Base-by-base conservation (phyloP, 2,888 invertebrate genomes). In the Cosmorhoe ocellata region DNA sequence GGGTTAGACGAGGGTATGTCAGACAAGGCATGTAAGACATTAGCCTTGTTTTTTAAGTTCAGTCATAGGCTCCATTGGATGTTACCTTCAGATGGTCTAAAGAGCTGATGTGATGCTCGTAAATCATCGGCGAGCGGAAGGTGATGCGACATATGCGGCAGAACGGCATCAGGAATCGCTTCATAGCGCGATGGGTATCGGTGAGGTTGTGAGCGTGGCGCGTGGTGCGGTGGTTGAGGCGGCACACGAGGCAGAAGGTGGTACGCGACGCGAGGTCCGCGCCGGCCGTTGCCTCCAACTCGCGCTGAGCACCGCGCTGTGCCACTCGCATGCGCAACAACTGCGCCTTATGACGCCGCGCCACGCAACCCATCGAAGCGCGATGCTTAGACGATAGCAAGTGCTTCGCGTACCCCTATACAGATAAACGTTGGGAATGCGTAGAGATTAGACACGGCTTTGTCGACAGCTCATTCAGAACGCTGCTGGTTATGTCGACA, bases 51-150 rank as follows among this genome's bases (percentile, higher is more conserved):
- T 13, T 13, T 13, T 2, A 9, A 32, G 38, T 18, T 9, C 7
- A 27, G 24, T 47, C n/a, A n/a, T n/a, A n/a, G n/a, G n/a, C n/a
- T n/a, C n/a, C n/a, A n/a, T n/a, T n/a, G n/a, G n/a, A n/a, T 34
- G 3, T 42, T 12, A 95, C 95, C 93, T 94, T 94, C 22, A 96
- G 93, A 69, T 96, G 96, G 51, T 95, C 95, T 60, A 96, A 83
- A 0, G 95, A 94, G 74, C 95, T 95, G 59, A 95, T 93, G 80
- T 97, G 97, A 56, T 94, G 94, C 74, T 97, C 96, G 76, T 94
- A 96, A 10, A 95, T 91, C 95, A 96, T 96, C 9, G 96, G 95
- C 59, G 95, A 95, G 66, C 95, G 94, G 84, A 96, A 96, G 30
- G 94, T 92, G 64, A 95, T 84, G 51, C 94, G 93, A 76, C 96